Evolutionary conservation across 2,797 vertebrate species (phyloP), one percentile per base, ranked within the genome.

Genomic region (Parauchenoglanis ngamensis): DNA sequence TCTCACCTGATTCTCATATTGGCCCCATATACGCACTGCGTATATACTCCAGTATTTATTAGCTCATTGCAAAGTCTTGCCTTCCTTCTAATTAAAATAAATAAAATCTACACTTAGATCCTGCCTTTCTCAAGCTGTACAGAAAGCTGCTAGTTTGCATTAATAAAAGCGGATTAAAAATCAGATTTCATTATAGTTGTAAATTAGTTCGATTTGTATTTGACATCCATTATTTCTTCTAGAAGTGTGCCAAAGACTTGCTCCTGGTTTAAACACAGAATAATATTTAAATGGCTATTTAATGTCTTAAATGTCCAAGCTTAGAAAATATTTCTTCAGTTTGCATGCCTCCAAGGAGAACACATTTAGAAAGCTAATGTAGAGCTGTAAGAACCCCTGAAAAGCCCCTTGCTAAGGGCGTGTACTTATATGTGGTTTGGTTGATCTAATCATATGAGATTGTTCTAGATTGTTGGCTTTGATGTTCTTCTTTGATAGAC

Each of bases 381-480:
- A 49, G 44, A 65, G 11, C 35, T 63, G 11, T 80, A 61, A 63
- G 35, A 67, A 46, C 40, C 7, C 25, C 23, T 82, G 13, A 65
- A 59, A 79, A n/a, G 12, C 12, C 25, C 1, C 63, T 65, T 65
- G 54, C n/a, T 56, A 28, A 31, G 44, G 44, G n/a, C 4, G 4
- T 83, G 21, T 52, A 67, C 57, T 61, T 80, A 46, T 81, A 6
- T 49, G 44, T 65, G 25, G 25, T 67, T 65, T 67, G n/a, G 61
- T 67, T 7, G 12, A 49, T 52, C 13, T 21, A 19, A 65, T 65
- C 25, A 28, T 28, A 15, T 65, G 25, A 65, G 61, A 83, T 52
- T 65, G 59, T 63, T 81, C 40, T n/a, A 81, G 79, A 81, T 46
- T 52, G 63, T 68, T 28, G 15, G 52, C 15, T 49, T 83, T 83